Evolutionary conservation across 2,888 invertebrate genomes (phyloP).

Genomic region (Coenonympha glycerion): DNA sequence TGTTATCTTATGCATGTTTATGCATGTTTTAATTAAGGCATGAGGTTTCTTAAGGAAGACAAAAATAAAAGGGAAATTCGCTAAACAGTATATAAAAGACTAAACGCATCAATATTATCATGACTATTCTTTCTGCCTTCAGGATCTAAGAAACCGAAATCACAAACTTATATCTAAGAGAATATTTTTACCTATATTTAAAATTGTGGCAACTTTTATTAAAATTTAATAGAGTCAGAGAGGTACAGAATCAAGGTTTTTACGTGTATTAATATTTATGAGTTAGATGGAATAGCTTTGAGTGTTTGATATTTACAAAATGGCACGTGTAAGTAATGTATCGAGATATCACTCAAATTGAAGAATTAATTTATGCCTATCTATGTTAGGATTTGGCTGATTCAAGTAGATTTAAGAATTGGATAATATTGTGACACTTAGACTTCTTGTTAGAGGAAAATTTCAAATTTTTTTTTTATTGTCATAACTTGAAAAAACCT

Average conservation of each 20-base stretch:
- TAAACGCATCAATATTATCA: no score
- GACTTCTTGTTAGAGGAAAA: no score
- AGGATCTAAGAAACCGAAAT: neutral
- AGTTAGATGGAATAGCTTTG: neutral
- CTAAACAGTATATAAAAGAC: no score
- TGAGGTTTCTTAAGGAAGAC: no score
- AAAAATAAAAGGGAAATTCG: no score
- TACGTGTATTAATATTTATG: neutral
- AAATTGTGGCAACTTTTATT: neutral
- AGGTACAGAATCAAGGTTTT: neutral
- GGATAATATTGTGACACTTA: neutral
- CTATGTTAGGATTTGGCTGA: neutral
- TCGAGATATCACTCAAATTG: neutral
- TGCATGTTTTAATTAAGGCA: no score
- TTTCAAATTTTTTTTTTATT: no score
- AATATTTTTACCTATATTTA: neutral
- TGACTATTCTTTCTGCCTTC: neutral
- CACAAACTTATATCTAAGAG: neutral
- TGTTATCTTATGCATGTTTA: no score
- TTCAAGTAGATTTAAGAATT: neutral
- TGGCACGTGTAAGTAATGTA: neutral
- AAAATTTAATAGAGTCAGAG: neutral
- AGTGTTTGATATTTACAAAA: neutral
- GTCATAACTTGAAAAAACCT: no score
- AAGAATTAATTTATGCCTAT: neutral